Evolutionary conservation across 2,797 vertebrate species (phyloP).

Genomic region (Xiphorhynchus erythropygius): DNA sequence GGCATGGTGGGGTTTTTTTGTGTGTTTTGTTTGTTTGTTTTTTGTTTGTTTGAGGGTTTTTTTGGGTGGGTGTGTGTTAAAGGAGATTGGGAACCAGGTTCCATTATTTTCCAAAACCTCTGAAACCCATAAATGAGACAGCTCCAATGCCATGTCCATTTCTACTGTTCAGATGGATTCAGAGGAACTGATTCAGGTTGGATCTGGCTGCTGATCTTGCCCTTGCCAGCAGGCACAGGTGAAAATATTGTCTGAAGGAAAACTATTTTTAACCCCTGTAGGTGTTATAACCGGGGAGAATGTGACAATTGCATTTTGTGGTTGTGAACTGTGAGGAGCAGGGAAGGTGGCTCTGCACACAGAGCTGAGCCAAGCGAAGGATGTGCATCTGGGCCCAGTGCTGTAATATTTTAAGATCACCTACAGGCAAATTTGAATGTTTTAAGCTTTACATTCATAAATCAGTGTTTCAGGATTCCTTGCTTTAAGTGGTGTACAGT

Average conservation of each 20-base stretch:
- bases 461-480: neutral
- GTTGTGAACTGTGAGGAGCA: neutral
- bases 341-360: neutral
- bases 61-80: neutral
- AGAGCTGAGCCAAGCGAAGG: neutral
- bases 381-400: rapidly evolving
- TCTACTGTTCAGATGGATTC: neutral
- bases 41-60: neutral
- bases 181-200: neutral
- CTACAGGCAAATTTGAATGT: neutral
- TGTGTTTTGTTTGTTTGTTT: neutral
- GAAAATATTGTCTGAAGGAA: neutral
- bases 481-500: neutral
- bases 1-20: too few species aligned
- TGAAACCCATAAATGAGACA: neutral
- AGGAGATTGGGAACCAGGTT: neutral
- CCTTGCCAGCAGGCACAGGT: neutral
- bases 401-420: neutral
- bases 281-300: neutral
- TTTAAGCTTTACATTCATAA: neutral
- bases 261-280: neutral
- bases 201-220: neutral
- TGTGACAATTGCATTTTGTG: neutral
- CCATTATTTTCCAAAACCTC: neutral
- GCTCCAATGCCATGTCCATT: rapidly evolving